These are phyloP conservation scores for Romanogobio albipinnatus DNA, from an alignment of 2,113 vertebrate genomes.

Conservation along the genomic window DNA sequence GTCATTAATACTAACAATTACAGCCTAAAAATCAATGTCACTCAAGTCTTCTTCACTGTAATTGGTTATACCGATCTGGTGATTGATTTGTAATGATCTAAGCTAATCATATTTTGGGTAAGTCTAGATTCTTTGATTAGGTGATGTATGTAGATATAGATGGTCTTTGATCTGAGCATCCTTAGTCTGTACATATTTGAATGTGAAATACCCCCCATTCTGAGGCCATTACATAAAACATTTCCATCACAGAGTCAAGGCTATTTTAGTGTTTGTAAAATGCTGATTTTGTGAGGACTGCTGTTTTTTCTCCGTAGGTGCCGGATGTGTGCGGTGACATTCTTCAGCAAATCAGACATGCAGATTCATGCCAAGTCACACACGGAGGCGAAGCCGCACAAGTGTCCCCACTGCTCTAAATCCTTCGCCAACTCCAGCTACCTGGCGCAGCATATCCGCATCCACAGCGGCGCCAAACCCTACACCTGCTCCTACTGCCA, in stretches of 20 bases:
- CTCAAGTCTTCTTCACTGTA: too few species aligned
- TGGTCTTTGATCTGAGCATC: too few species aligned
- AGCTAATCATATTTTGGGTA: too few species aligned
- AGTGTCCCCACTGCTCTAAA: slow-evolving; percentile 99
- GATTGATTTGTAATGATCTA: too few species aligned
- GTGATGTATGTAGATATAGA: too few species aligned
- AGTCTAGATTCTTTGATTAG: too few species aligned
- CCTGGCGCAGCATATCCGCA: slow-evolving; percentile 97
- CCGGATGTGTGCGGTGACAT: slow-evolving; percentile 97
- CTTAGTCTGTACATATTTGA: too few species aligned
- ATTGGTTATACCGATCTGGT: too few species aligned
- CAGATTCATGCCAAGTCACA: slow-evolving; percentile 99
- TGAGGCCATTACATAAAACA: too few species aligned
- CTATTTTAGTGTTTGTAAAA: not conserved
- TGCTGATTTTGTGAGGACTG: not conserved
- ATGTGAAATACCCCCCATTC: too few species aligned
- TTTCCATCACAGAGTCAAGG: not conserved
- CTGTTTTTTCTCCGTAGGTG: slow-evolving; percentile 75
- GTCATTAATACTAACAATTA: too few species aligned
- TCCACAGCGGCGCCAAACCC: slow-evolving; percentile 97
- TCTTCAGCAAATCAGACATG: slow-evolving; percentile 99
- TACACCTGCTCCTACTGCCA: slow-evolving; percentile 98
- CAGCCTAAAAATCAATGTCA: too few species aligned
- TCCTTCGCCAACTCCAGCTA: slow-evolving; percentile 99
- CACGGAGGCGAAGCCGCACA: slow-evolving; percentile 98